A percentile compares a stretch with the other conserved stretches of the same genome.
These are phyloP conservation scores for Scartelaos histophorus DNA, from an alignment of 2,113 vertebrate species.

Conservation along the genomic window DNA sequence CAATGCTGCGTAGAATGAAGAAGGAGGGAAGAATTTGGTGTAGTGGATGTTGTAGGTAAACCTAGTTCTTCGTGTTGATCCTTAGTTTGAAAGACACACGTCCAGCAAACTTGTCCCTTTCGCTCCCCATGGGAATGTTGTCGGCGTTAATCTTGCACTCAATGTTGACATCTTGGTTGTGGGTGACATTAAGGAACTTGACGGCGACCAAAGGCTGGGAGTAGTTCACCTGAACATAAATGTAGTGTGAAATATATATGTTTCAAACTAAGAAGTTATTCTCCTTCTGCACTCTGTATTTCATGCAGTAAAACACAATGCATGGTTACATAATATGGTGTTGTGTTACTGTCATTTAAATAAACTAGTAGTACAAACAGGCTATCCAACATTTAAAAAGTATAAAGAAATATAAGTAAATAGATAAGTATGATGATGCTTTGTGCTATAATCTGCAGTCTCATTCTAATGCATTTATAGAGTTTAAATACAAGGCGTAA, in stretches of 20 bases:
- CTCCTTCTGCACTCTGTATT: neutral
- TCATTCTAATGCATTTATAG: too few species aligned
- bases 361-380: too few species aligned
- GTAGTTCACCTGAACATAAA: conserved; percentile 83
- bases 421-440: too few species aligned
- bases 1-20: conserved; percentile 57
- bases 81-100: conserved; percentile 87
- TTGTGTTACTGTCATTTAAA: too few species aligned
- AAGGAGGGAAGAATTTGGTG: conserved; percentile 41
- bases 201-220: conserved; percentile 89
- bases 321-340: too few species aligned
- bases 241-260: neutral
- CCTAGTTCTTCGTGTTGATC: conserved; percentile 77
- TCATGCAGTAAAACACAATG: neutral
- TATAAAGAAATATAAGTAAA: too few species aligned
- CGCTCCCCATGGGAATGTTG: conserved; percentile 75
- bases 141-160: conserved; percentile 84
- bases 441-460: too few species aligned
- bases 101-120: conserved; percentile 89
- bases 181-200: conserved; percentile 86
- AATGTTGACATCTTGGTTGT: conserved; percentile 81
- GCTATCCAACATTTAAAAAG: too few species aligned
- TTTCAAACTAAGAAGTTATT: neutral
- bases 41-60: conserved; percentile 27
- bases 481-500: too few species aligned